Evolutionary conservation across 2,113 vertebrate species (phyloP), one percentile per base, ranked within the genome.

Genomic region (Phylloscopus trochiloides): DNA sequence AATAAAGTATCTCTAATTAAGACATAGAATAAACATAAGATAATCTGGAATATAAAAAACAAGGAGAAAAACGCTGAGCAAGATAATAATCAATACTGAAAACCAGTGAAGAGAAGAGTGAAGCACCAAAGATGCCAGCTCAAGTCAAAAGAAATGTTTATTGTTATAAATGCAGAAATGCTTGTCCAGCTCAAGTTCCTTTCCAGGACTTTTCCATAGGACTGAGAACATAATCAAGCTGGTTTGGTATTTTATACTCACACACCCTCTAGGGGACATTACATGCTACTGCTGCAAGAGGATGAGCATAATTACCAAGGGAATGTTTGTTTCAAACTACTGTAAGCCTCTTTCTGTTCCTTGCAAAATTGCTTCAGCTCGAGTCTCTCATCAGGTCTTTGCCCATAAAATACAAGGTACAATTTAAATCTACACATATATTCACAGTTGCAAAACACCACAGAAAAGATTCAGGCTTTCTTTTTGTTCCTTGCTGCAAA

Each of bases 81-180:
- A 58, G 9, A 10, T 38, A 81, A 54, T 42, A 62, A 75, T 34
- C 48, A 74, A 4, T 15, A 29, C 0, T 52, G 48, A 90, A 89
- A 84, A 62, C 1, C 4, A 88, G 34, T 29, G 54, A 42, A 73
- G 4, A 83, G n/a, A 94, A 45, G 26, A 77, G 36, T 21, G n/a
- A 81, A 48, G 45, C 10, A 68, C 16, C 22, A 76, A 61, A 28
- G n/a, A 65, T 3, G 7, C 14, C 40, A 70, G 18, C 17, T 91
- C 34, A 50, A 36, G 47, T 84, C 8, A 70, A 71, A 28, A 81
- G 68, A 91, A 92, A 36, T 67, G 42, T 95, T 97, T 96, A 96
- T 90, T 96, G 34, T 77, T 83, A 42, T 29, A 68, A 92, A 75
- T 61, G 47, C 70, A 82, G 61, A 95, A 85, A 72, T 45, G 31